Conservation (phyloP, 2,113 vertebrate species). For the Dinomys branickii region DNA sequence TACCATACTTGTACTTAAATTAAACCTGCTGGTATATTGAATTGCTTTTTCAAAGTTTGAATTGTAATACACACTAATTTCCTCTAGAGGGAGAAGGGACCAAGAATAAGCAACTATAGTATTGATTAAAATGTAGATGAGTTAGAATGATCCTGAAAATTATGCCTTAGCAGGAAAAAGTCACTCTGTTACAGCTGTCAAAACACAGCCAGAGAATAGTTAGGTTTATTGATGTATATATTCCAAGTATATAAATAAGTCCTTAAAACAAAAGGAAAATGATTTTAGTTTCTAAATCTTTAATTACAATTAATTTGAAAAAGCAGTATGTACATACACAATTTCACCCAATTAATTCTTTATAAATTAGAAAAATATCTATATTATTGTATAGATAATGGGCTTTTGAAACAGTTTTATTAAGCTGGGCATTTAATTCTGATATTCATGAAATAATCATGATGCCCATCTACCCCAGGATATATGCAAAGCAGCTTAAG, state of each 20-base stretch:
- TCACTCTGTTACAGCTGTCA: not conserved
- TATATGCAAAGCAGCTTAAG: not conserved
- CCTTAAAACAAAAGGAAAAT: not conserved
- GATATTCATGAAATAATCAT: constrained; percentile 1
- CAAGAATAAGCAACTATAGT: constrained; percentile 35
- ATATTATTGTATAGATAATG: not conserved
- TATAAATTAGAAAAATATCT: not conserved
- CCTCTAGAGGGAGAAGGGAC: constrained; percentile 79
- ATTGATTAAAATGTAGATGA: constrained; percentile 34
- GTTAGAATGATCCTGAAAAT: constrained; percentile 38
- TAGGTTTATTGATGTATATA: not conserved
- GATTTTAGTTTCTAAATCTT: constrained; percentile 4
- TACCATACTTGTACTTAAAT: constrained; percentile 29
- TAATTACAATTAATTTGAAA: constrained; percentile 1
- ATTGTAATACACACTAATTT: constrained; percentile 60
- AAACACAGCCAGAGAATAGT: not conserved
- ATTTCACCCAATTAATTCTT: not conserved
- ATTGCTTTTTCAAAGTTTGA: not conserved
- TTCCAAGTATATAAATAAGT: not conserved
- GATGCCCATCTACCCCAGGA: not conserved
- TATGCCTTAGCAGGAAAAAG: not conserved
- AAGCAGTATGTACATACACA: not conserved
- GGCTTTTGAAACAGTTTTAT: not conserved
- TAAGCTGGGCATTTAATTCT: not conserved
- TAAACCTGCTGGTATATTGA: not conserved